phyloP scores from a whole-genome alignment of 1,140 invertebrate species.

The Copidosoma floridanum region DNA sequence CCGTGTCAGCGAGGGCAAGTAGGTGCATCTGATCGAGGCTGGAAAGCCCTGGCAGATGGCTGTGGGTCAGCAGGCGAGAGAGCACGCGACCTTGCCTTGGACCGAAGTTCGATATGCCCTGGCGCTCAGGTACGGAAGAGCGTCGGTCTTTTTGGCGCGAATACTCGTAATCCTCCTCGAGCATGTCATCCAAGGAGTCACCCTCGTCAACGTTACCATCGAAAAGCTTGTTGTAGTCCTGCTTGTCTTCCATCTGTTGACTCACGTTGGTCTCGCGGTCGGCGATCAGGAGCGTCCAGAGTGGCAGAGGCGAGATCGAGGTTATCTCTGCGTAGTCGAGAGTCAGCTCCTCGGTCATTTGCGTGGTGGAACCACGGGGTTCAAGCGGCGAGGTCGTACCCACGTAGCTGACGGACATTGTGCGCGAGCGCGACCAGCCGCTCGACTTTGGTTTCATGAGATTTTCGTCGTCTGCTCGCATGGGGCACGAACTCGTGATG shows the following conservation, averaged over 20 bases:
- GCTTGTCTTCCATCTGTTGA: slow-evolving; percentile 50
- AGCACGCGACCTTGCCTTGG: slow-evolving; percentile 77
- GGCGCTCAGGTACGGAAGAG: slow-evolving; percentile 67
- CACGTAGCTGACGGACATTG: slow-evolving; percentile 83
- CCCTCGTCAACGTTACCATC: slow-evolving; percentile 74
- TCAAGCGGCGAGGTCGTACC: slow-evolving; percentile 61
- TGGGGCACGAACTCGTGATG: slow-evolving; percentile 68
- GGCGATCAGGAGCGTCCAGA: slow-evolving; percentile 92
- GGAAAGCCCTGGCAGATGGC: slow-evolving; percentile 93
- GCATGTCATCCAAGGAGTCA: slow-evolving; percentile 78
- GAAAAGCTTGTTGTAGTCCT: slow-evolving; percentile 87
- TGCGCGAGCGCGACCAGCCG: slow-evolving; percentile 82
- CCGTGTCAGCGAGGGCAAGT: slow-evolving; percentile 94
- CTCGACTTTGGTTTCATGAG: slow-evolving; percentile 48
- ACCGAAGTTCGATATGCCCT: slow-evolving; percentile 78
- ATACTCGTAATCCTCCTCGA: slow-evolving; percentile 67
- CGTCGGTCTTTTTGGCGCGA: slow-evolving; percentile 64
- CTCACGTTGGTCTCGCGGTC: slow-evolving; percentile 73
- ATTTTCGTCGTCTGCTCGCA: slow-evolving; percentile 65
- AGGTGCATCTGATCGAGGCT: slow-evolving; percentile 99
- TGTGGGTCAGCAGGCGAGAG: slow-evolving; percentile 89
- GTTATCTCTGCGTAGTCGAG: slow-evolving; percentile 95
- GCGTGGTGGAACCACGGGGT: slow-evolving; percentile 60
- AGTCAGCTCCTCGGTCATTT: slow-evolving; percentile 80
- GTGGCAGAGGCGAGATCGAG: slow-evolving; percentile 91